These are phyloP conservation scores for Felis chaus DNA, from an alignment of 2,113 vertebrate genomes.

Conservation along the genomic window DNA sequence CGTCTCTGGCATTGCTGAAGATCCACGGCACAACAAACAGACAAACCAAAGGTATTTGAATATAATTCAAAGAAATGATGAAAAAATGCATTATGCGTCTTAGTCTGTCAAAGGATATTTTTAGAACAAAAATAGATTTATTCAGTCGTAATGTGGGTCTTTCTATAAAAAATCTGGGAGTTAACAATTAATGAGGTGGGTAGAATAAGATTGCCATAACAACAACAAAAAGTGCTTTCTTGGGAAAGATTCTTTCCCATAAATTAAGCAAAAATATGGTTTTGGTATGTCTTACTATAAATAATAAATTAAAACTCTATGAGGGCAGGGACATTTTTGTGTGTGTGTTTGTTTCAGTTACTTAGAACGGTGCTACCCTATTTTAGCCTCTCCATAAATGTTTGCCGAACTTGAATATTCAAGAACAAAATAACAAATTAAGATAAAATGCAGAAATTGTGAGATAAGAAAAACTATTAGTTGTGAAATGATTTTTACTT, in stretches of 20 bases:
- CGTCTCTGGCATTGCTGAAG: not conserved
- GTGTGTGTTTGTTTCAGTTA: not conserved
- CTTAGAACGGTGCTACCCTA: not conserved
- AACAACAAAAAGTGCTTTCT: not conserved
- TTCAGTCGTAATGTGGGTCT: not conserved
- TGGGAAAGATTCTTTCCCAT: not conserved
- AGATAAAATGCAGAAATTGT: not conserved
- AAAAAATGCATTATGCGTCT: slow-evolving; percentile 6
- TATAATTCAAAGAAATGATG: slow-evolving; percentile 49
- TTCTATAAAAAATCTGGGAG: not conserved
- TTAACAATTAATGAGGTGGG: not conserved
- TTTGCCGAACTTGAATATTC: not conserved
- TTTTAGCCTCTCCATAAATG: not conserved
- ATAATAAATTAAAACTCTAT: not conserved
- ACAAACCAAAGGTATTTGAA: not conserved
- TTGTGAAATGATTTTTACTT: not conserved
- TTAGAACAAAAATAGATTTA: not conserved
- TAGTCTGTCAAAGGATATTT: slow-evolving; percentile 30
- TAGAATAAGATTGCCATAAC: not conserved
- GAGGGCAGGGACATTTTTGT: not conserved
- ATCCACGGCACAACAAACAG: slow-evolving; percentile 36
- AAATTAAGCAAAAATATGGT: not conserved
- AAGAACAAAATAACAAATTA: not conserved
- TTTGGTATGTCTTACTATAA: not conserved
- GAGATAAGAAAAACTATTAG: not conserved